Evolutionary conservation across 2,797 vertebrate genomes (phyloP), one percentile per base, ranked within the genome.

Genomic region (Chrosomus eos): DNA sequence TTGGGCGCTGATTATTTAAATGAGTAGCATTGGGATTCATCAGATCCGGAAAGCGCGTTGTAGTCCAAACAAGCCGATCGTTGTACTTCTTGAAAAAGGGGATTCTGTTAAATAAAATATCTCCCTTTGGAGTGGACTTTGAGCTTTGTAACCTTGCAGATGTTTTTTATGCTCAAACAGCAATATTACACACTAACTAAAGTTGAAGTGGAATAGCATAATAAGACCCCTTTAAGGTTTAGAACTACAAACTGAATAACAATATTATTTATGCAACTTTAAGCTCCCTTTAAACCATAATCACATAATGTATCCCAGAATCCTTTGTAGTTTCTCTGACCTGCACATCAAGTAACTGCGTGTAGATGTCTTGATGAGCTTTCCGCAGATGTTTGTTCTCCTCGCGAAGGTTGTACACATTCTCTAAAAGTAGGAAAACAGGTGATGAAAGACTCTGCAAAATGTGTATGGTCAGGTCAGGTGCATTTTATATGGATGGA

Each of bases 381-480:
- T 97, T 99, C 85, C 98, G 96, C 86, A 99, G 83, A 55, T 99
- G 97, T 79, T 95, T 97, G 85, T 99, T 99, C 91, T 99, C 98
- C 90, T 98, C 97, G 88, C 94, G 89, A 88, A 99, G 93, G 89
- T 99, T 98, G 88, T 97, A 97, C 18, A 96, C 88, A 10, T 89
- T 96, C 84, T 98, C 98, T 99, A 91, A 21, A 82, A n/a, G 23
- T 55, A 18, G 76, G 11, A 83, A 76, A 71, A 11, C 31, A 28
- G 31, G 68, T 23, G 67, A 77, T 68, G 51, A 68, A 53, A 75
- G n/a, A 71, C 21, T 84, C 48, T 23, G 43, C 7, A 48, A 83
- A 83, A 55, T 45, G 60, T 66, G 28, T 82, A 31, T 16, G 28
- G 62, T 13, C 36, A 45, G 26, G 67, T 7, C 51, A 60, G 26